phyloP scores from a whole-genome alignment of 2,113 vertebrate genomes.

The Atherinomorus stipes region DNA sequence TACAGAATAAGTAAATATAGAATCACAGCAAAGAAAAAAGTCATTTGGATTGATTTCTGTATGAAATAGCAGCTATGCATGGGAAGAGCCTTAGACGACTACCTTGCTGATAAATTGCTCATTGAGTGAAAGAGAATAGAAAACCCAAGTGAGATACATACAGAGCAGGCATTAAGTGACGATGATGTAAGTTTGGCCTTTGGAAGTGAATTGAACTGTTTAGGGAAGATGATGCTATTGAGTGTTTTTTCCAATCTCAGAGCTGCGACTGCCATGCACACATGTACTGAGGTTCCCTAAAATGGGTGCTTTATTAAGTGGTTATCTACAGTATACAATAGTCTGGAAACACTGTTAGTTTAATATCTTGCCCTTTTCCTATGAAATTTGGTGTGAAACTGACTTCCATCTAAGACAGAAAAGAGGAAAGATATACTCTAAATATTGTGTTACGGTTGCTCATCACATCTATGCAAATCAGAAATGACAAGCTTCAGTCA shows the following conservation, averaged over 20 bases:
- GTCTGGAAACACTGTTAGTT: conserved; percentile 25
- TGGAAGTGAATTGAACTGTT: conserved; percentile 59
- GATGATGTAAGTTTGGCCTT: conserved; percentile 53
- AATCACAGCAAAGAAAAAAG: conserved; percentile 9
- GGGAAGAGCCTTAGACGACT: conserved; percentile 16
- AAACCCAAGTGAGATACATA: conserved; percentile 38
- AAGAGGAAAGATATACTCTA: conserved; percentile 6
- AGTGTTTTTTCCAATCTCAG: conserved; percentile 32
- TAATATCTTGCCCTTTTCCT: conserved; percentile 19
- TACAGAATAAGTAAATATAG: conserved; percentile 18
- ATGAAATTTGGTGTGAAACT: conserved; percentile 18
- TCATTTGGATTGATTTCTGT: conserved; percentile 34
- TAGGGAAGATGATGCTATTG: conserved; percentile 30
- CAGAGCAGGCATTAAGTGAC: conserved; percentile 36
- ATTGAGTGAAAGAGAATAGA: conserved; percentile 43
- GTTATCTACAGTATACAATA: conserved; percentile 1
- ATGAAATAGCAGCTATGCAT: conserved; percentile 27
- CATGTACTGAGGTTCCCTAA: conserved; percentile 5
- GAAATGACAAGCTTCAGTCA: background rate
- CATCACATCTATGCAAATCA: conserved; percentile 19
- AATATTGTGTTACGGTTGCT: background rate
- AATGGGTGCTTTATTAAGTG: conserved; percentile 16
- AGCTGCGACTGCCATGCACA: conserved; percentile 7
- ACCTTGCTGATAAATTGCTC: conserved; percentile 54
- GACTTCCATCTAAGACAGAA: conserved; percentile 9